Evolutionary conservation across 2,113 vertebrate species (phyloP), one percentile per base, ranked within the genome.

Genomic region (Diphyllodes magnificus): DNA sequence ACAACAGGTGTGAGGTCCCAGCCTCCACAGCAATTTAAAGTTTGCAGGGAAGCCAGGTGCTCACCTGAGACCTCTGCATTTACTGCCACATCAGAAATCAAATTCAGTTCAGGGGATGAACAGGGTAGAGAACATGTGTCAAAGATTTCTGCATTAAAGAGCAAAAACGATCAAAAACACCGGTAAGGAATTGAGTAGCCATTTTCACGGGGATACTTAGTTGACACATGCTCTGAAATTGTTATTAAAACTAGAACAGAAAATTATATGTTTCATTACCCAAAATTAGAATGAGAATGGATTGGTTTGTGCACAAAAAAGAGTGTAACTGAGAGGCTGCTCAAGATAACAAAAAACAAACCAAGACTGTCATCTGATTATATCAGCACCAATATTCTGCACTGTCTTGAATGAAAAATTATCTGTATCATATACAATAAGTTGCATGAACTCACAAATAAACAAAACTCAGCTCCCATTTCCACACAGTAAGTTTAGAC

Each of bases 211-310:
- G 27, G 51, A 86, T 70, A 61, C 21, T 88, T 72, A 68, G 15
- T 51, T 72, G 85, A 79, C 59, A 85, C n/a, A 14, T 40, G 66
- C 56, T 88, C 88, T 88, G 66, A 92, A 92, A 86, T 40, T 39
- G 37, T 73, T 82, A 88, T 88, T 88, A 86, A 88, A 86, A 81
- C 59, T 33, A 77, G 93, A 96, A 95, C 75, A 94, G 71, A 93
- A 94, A 90, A 96, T 95, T 79, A 37, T 24, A 88, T 60, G 53
- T 88, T 89, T 73, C 50, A 37, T 82, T 76, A 61, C 37, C 18
- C 70, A 90, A 82, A 86, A 93, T 90, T 69, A 93, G 53, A 95
- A 95, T 89, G 56, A 92, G 73, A 93, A 95, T 80, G 35, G 59
- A 57, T 71, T 86, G 54, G 63, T 88, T 93, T 88, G 65, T 77